Base-by-base conservation (phyloP, 2,797 vertebrate genomes). In the Sebastolobus alascanus region DNA sequence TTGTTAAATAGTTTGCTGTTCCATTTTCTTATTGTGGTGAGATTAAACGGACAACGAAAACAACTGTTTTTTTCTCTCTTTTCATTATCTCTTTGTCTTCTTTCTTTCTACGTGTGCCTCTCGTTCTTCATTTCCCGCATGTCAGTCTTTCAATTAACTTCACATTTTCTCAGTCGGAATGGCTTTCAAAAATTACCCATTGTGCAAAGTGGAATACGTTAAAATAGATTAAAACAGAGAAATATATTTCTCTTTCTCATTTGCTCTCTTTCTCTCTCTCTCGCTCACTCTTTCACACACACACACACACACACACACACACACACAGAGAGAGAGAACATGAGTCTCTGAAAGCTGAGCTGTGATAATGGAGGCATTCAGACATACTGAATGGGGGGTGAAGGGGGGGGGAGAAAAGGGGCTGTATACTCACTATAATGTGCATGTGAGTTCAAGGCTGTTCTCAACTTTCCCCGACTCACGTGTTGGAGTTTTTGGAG, bases 361-460 rank as follows among this genome's bases (percentile, higher is more conserved):
- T 52, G 60, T 55, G 63, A 89, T 80, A 87, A 90, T 78, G 33
- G 73, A 88, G 67, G 50, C 72, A 77, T 92, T 90, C 82, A 87
- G 58, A 77, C 14, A 2, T 9, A 52, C 6, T 91, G 83, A 85
- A 88, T 68, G 64, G 40, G 20, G 43, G 18, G 16, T 33, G 33
- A 70, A 66, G n/a, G n/a, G 59, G 82, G 69, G 85, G 55, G 68
- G 86, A 67, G 75, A 60, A 64, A 73, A 50, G 20, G 50, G 66
- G 74, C 66, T 46, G 68, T 87, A 84, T 91, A 89, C 54, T 59
- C 5, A 10, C 65, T 89, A 61, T 73, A 83, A 70, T 80, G 89
- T 87, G 72, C 83, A 85, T 43, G 40, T 43, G 70, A 90, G 90
- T 93, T 93, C 93, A 94, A 91, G 87, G 90, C 69, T 77, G 55